These are phyloP conservation scores for Albula goreensis DNA, from an alignment of 2,113 vertebrate genomes.

Conservation along the genomic window DNA sequence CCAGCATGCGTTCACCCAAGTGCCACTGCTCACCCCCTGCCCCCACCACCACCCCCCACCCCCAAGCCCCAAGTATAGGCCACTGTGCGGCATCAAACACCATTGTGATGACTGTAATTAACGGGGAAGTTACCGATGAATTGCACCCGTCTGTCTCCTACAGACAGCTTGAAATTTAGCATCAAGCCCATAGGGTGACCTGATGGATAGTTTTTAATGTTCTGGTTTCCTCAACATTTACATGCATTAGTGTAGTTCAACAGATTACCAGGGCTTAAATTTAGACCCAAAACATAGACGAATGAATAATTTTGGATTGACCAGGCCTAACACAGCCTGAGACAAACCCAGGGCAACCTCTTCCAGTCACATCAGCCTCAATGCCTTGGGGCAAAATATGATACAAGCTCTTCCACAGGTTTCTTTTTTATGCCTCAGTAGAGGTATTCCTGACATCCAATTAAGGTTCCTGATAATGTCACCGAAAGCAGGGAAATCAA, in stretches of 20 bases:
- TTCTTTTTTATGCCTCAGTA: background rate
- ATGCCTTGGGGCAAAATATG: background rate
- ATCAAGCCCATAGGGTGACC: background rate
- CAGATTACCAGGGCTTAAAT: background rate
- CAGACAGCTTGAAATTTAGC: background rate
- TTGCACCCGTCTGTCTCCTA: background rate
- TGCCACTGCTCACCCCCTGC: conserved; percentile 18
- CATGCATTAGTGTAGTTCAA: background rate
- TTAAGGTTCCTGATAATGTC: conserved; percentile 48
- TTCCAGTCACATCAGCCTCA: background rate
- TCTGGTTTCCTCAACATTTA: background rate
- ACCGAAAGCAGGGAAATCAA: conserved; percentile 41
- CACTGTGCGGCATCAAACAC: background rate
- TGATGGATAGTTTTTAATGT: background rate
- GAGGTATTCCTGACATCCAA: conserved; percentile 35
- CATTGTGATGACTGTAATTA: background rate
- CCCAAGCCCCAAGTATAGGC: no score
- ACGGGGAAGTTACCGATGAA: background rate
- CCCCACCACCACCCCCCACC: background rate
- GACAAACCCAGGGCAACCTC: background rate
- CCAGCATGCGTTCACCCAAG: conserved; percentile 46
- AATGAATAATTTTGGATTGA: background rate
- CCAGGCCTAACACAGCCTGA: background rate
- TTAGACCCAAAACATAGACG: background rate
- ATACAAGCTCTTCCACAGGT: background rate